Conservation (phyloP, 2,888 invertebrate genomes). For the Zhuqinia jingwanae region DNA sequence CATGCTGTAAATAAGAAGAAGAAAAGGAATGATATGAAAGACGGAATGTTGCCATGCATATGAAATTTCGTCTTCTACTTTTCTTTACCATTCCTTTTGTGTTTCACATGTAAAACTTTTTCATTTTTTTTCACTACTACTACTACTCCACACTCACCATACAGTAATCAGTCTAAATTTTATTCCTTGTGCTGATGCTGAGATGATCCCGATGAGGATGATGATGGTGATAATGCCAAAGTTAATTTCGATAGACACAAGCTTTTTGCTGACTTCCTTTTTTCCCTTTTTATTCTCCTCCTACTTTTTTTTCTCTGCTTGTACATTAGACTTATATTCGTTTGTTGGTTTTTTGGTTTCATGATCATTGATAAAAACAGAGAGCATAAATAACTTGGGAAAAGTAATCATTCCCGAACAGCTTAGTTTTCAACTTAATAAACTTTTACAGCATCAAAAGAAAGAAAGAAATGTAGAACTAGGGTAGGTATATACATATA, state of each 20-base stretch:
- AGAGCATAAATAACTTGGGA: not conserved
- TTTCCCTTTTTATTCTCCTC: conserved; percentile 6
- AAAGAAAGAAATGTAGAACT: no score
- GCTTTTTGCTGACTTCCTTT: not conserved
- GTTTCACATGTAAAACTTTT: conserved; percentile 15
- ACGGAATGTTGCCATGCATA: no score
- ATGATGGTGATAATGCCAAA: conserved; percentile 1
- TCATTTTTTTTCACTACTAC: conserved; percentile 19
- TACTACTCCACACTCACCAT: no score
- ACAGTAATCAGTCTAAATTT: not conserved
- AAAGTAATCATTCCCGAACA: no score
- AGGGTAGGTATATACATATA: no score
- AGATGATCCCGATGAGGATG: no score
- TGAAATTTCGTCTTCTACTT: no score
- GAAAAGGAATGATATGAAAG: no score
- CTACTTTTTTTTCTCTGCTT: not conserved
- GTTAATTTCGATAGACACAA: not conserved
- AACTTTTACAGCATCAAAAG: no score
- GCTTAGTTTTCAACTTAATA: no score
- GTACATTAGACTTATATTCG: not conserved
- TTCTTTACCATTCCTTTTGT: not conserved
- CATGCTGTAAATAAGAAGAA: no score
- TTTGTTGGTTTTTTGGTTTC: conserved; percentile 8
- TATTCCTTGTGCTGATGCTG: not conserved
- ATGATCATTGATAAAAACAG: conserved; percentile 32